These are phyloP conservation scores for Leptoteleia sp. DNA, from an alignment of 1,140 invertebrate species.

Conservation along the genomic window DNA sequence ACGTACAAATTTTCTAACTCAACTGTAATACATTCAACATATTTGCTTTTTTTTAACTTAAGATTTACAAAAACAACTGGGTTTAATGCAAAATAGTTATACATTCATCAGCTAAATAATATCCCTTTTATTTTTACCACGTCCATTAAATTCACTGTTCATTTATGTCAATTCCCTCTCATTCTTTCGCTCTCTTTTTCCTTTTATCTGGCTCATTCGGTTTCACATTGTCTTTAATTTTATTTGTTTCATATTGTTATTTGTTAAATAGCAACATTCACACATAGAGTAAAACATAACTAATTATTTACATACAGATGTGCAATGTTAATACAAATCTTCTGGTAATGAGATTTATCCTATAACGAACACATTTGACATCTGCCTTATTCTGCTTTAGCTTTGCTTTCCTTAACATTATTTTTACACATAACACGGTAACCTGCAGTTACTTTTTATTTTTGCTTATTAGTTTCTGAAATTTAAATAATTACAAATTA, in stretches of 20 bases:
- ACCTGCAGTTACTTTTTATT: conserved; percentile 29
- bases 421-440: conserved; percentile 52
- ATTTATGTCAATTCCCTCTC: background rate
- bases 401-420: conserved; percentile 36
- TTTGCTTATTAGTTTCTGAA: background rate
- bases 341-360: conserved; percentile 24
- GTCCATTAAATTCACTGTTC: conserved; percentile 34
- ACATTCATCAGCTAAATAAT: conserved; percentile 38
- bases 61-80: conserved; percentile 47
- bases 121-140: conserved; percentile 28
- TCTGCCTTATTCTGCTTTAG: conserved; percentile 38
- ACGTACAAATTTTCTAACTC: conserved; percentile 40
- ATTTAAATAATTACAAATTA: conserved; percentile 48
- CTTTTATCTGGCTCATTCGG: conserved; percentile 1
- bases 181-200: background rate
- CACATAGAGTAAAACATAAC: conserved; percentile 49
- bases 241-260: no score
- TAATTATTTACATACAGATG: conserved; percentile 59
- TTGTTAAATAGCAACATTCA: conserved; percentile 36
- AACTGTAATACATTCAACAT: conserved; percentile 19
- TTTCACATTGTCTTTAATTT: conserved; percentile 16
- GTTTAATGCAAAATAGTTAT: conserved; percentile 48
- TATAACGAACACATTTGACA: conserved; percentile 58
- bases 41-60: conserved; percentile 6
- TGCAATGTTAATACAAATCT: conserved; percentile 36